Conservation (phyloP, 23 tunicate species). For the Trididemnum clinides region DNA sequence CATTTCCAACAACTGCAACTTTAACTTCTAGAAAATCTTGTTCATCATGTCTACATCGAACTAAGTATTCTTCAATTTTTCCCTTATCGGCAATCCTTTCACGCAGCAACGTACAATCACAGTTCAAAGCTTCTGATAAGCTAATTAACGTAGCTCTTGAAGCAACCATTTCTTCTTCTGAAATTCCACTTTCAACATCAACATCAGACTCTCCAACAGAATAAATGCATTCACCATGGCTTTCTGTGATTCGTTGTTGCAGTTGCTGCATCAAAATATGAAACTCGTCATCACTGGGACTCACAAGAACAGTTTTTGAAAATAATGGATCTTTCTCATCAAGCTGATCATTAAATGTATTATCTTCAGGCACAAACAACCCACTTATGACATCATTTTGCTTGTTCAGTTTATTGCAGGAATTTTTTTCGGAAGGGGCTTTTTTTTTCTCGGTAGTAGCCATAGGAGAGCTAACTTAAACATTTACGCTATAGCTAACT, state of each 20-base stretch:
- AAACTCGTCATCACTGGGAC: slow-evolving; percentile 83
- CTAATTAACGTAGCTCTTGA: slow-evolving; percentile 60
- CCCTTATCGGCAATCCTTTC: slow-evolving; percentile 65
- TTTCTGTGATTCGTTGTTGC: slow-evolving; percentile 48
- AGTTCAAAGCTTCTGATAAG: slow-evolving; percentile 69
- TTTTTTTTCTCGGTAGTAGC: too few species aligned
- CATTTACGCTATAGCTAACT: too few species aligned
- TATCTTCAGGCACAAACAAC: slow-evolving; percentile 16
- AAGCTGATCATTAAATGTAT: not conserved
- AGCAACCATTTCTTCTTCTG: slow-evolving; percentile 71
- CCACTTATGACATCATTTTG: not conserved
- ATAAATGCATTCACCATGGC: slow-evolving; percentile 94
- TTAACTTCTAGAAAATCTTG: slow-evolving; percentile 92
- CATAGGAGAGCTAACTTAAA: too few species aligned
- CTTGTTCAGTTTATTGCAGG: not conserved
- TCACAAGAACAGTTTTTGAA: slow-evolving; percentile 48
- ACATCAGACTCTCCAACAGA: slow-evolving; percentile 83
- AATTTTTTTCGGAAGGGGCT: too few species aligned
- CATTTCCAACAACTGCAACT: slow-evolving; percentile 99
- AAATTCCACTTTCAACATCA: slow-evolving; percentile 76
- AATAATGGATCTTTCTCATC: not conserved
- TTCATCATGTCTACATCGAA: slow-evolving; percentile 73
- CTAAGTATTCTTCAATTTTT: slow-evolving; percentile 69
- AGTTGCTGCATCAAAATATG: slow-evolving; percentile 68
- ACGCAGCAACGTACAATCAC: slow-evolving; percentile 85